Evolutionary conservation across 2,113 vertebrate genomes (phyloP).

Genomic region (Peromyscus polionotus): DNA sequence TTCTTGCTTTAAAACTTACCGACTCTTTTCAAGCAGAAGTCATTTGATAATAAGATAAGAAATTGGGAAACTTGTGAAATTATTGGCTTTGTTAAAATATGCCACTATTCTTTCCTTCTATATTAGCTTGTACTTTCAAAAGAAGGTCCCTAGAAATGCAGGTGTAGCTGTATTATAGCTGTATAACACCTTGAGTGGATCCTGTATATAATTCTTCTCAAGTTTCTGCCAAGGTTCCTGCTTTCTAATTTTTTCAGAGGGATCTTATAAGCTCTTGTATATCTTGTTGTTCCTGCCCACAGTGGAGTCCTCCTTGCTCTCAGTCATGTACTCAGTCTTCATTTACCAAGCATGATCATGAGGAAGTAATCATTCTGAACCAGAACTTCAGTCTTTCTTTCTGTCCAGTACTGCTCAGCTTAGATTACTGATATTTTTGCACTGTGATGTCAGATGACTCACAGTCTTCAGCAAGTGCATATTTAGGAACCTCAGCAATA

Average conservation of each 20-base stretch:
- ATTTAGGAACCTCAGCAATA: neutral
- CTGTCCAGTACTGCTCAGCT: neutral
- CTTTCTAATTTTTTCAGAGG: neutral
- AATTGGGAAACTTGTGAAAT: neutral
- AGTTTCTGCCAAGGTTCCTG: neutral
- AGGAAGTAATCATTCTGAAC: slow-evolving; percentile 32
- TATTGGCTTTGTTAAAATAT: neutral
- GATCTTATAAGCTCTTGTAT: neutral
- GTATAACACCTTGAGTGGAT: neutral
- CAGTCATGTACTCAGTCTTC: neutral
- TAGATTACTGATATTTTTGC: slow-evolving; percentile 14
- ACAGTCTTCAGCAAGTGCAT: neutral
- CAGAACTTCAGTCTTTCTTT: slow-evolving; percentile 21
- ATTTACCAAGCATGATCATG: neutral
- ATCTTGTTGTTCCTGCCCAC: neutral
- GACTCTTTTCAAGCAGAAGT: neutral
- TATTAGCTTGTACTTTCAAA: neutral
- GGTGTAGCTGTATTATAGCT: neutral
- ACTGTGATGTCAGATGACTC: neutral
- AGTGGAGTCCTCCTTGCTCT: neutral
- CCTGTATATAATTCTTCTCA: neutral
- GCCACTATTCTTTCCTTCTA: neutral
- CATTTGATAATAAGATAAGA: neutral
- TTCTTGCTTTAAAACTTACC: neutral
- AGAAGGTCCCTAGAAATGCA: neutral